A percentile compares a stretch with the other conserved stretches of the same genome.
These are phyloP conservation scores for Apodemus speciosus DNA, from an alignment of 2,113 vertebrate species.

Conservation along the genomic window DNA sequence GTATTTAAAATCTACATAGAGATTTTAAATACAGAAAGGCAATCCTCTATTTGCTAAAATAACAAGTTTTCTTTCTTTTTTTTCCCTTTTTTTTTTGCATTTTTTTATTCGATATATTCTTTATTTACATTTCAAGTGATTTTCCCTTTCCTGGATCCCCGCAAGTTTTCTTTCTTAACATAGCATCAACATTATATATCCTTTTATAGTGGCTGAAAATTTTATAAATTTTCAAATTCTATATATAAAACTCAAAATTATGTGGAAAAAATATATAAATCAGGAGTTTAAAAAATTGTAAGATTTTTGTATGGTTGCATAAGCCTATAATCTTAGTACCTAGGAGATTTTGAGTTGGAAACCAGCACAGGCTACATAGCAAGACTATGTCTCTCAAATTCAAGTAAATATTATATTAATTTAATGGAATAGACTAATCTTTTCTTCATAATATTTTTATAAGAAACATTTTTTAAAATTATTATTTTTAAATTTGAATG, in stretches of 20 bases:
- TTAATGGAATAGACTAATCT: not conserved
- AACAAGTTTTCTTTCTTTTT: not conserved
- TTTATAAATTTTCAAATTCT: conserved; percentile 17
- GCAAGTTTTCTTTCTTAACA: not conserved
- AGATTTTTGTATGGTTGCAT: not conserved
- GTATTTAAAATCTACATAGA: no score
- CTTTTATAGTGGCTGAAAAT: conserved; percentile 20
- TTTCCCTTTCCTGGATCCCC: no score
- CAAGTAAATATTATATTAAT: not conserved
- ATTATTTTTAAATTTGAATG: not conserved
- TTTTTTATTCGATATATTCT: no score
- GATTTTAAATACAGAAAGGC: not conserved
- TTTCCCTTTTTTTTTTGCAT: no score
- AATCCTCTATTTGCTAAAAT: not conserved
- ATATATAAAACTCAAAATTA: not conserved
- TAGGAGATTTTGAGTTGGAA: not conserved
- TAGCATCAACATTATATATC: not conserved
- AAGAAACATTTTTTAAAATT: not conserved
- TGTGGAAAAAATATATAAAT: not conserved
- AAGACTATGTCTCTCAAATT: not conserved
- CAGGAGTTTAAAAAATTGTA: not conserved
- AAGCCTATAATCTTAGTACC: not conserved
- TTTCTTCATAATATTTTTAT: conserved; percentile 32
- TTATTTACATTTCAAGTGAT: no score
- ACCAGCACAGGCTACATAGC: not conserved